Base-by-base conservation (phyloP, 2,888 invertebrate genomes). In the Junonia oenone region DNA sequence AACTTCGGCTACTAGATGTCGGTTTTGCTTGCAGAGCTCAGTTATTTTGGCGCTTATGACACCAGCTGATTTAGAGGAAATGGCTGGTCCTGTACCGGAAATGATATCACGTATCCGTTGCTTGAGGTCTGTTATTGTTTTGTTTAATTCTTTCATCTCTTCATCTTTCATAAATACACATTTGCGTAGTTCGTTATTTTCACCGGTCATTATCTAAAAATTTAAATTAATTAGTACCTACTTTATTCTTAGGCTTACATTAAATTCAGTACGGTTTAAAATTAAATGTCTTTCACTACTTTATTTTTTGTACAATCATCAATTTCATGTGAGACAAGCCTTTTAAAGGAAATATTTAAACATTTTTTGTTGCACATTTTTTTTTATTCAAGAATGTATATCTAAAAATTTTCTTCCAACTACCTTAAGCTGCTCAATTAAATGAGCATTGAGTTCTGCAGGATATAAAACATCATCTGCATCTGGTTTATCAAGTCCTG, bases 11-110 rank as follows among this genome's bases (percentile, higher is more conserved):
- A 91, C 91, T 56, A 93, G 89, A 64, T 94, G 93, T 29, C 93
- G 81, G 48, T 93, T 91, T 70, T 92, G 93, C 72, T 93, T 93
- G 65, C 92, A 93, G 5, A 94, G 78, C 53, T 94, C 93, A 0
- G 93, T 91, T 56, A 94, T 92, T 81, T 94, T 94, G n/a, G 91
- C 84, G 38, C 92, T 91, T 1, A 92, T 92, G 6, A 92, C 70
- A 26, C 92, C 92, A 5, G 90, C 89, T 0, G 92, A 86, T 66
- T 90, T 84, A 1, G 87, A 81, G 6, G 89, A 88, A 59, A 90
- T 87, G 1, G 85, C 84, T 1, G 90, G 86, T 0, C 90, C 86
- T 2, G 79, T 70, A 0, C 83, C 82, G 9, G 86, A 83, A 63
- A 92, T 90, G 0, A 91, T 88, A 59, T 91, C 91, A 27, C 90